Evolutionary conservation across 2,113 vertebrate genomes (phyloP), one percentile per base, ranked within the genome.

Genomic region (Rhinolophus sinicus): DNA sequence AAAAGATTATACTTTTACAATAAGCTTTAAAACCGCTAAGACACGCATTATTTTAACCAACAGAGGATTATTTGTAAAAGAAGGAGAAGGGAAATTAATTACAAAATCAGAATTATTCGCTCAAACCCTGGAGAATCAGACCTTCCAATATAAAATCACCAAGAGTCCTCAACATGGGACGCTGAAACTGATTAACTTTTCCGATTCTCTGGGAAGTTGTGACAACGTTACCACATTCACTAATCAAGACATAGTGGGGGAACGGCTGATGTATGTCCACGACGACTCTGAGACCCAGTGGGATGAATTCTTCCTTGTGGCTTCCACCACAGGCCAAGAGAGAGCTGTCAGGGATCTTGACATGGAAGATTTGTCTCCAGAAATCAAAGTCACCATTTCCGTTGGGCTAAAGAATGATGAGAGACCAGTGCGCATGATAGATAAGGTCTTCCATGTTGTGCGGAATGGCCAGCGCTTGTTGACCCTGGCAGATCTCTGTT

Each of bases 401-500:
- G 91, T 99, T 90, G 98, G 98, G n/a, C 92, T 99, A 22, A 98
- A 99, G 88, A 99, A 99, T 95, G 99, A 99, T 96, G 98, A 99
- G 92, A 99, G 99, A 94, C 99, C 99, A 1, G 96, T 99, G 26
- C 98, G 98, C 1, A 14, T 99, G 44, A 97, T 99, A 56, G 99
- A 99, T 97, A 99, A 99, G 76, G 98, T 99, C 70, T 99, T 99
- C 92, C 98, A 99, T 0, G 81, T 99, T 1, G 99, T 99, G n/a
- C 96, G 97, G 90, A 98, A 99, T 0, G 98, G 99, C 70, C 99
- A 99, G 88, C 98, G 97, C 78, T 93, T 99, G n/a, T 94, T 99
- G 88, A 99, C 99, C 5, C 90, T 98, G 56, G 98, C 98, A 28
- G 99, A 99, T 96, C 98, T 99, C 77, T 98, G 99, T 93, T 99